phyloP scores from a whole-genome alignment of 2,888 invertebrate genomes.

The Thera britannica region DNA sequence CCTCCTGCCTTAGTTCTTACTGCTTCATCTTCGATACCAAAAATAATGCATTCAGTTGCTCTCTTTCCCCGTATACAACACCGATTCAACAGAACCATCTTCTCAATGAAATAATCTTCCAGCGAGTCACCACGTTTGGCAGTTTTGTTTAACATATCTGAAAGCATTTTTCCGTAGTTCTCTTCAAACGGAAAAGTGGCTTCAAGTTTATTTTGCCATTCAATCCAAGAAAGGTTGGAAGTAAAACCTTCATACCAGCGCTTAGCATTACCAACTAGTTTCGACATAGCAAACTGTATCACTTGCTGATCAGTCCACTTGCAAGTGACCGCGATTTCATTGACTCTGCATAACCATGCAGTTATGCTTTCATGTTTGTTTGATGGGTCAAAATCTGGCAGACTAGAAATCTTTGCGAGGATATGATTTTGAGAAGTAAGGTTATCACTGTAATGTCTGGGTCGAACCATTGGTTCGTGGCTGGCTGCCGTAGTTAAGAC shows the following conservation, averaged over 20 bases:
- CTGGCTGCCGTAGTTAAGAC: neutral
- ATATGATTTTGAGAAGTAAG: neutral
- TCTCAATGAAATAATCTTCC: slow-evolving; percentile 16
- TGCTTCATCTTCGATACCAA: slow-evolving; percentile 19
- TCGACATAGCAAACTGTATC: slow-evolving; percentile 16
- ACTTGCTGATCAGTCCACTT: slow-evolving; percentile 23
- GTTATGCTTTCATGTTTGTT: slow-evolving; percentile 14
- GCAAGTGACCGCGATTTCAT: slow-evolving; percentile 7
- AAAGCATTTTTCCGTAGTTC: slow-evolving; percentile 23
- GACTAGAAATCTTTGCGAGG: neutral
- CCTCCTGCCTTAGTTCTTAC: slow-evolving; percentile 4
- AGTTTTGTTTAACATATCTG: slow-evolving; percentile 14
- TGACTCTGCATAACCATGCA: slow-evolving; percentile 15
- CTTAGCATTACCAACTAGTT: slow-evolving; percentile 15
- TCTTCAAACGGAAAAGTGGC: slow-evolving; percentile 8
- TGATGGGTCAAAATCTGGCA: slow-evolving; percentile 18
- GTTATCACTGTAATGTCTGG: neutral
- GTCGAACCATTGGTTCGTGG: slow-evolving; percentile 8
- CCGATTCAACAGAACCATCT: slow-evolving; percentile 11
- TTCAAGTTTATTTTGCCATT: slow-evolving; percentile 19
- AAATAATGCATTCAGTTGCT: slow-evolving; percentile 23
- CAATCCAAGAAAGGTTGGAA: slow-evolving; percentile 14
- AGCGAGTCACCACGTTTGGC: slow-evolving; percentile 11
- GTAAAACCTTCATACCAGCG: slow-evolving; percentile 9
- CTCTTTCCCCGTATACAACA: slow-evolving; percentile 17